Percentiles rank a stretch among this genome's conserved stretches.
Evolutionary conservation across 2,888 invertebrate genomes (phyloP).

Genomic region (Opisthograptis luteolata): DNA sequence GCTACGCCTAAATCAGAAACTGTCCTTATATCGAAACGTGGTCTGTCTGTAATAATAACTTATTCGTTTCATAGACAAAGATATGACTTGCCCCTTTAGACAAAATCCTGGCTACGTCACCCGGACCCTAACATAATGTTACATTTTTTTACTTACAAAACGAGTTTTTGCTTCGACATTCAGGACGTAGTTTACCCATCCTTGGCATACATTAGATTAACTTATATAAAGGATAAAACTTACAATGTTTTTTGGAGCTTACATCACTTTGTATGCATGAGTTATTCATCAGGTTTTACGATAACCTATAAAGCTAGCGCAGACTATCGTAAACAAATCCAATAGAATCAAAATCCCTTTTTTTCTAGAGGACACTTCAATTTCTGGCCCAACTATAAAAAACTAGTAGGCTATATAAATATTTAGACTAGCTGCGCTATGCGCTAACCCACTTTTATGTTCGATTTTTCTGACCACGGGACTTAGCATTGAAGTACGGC

Average conservation of each 20-base stretch:
- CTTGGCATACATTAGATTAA: conserved; percentile 2
- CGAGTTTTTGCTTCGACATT: conserved; percentile 9
- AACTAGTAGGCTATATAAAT: too few relatives aligned
- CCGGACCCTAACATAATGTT: neutral
- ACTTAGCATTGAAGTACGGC: too few relatives aligned
- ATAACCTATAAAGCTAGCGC: neutral
- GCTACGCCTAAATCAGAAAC: too few relatives aligned
- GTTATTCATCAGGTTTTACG: neutral
- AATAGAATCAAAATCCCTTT: conserved; percentile 2
- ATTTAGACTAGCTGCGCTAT: too few relatives aligned
- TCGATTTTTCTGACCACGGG: too few relatives aligned
- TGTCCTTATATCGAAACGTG: too few relatives aligned
- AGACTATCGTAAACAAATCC: conserved; percentile 11
- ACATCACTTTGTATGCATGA: neutral
- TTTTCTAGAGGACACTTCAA: neutral
- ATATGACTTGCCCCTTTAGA: neutral
- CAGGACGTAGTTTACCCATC: neutral
- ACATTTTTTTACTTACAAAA: conserved; percentile 8
- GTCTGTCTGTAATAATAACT: too few relatives aligned
- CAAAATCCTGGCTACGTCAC: neutral
- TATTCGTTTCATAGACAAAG: too few relatives aligned
- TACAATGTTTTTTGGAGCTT: neutral
- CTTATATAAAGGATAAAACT: neutral
- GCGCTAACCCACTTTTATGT: too few relatives aligned
- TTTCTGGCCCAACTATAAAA: neutral